Conservation (phyloP, 2,888 invertebrate species). For the Eupithecia centaureata region DNA sequence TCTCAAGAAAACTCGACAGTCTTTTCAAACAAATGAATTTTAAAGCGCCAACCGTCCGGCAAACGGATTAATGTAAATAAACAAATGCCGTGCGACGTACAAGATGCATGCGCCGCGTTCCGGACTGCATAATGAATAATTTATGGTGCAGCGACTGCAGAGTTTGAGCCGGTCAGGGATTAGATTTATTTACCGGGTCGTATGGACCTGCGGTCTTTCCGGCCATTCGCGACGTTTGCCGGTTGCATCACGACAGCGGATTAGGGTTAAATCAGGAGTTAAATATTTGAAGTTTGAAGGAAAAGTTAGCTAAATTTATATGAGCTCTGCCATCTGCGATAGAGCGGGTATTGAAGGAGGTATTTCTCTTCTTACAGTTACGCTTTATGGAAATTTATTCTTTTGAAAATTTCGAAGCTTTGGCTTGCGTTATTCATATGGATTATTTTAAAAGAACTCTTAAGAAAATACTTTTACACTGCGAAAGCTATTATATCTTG, state of each 20-base stretch:
- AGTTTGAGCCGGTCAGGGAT: conserved; percentile 44
- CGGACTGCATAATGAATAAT: conserved; percentile 55
- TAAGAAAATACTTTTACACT: background rate
- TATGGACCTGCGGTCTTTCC: conserved; percentile 28
- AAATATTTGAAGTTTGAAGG: conserved; percentile 30
- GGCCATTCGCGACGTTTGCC: conserved; percentile 22
- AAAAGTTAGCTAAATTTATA: conserved; percentile 30
- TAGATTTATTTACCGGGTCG: conserved; percentile 49
- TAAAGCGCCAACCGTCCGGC: conserved; percentile 37
- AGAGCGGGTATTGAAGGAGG: conserved; percentile 22
- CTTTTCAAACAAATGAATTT: conserved; percentile 39
- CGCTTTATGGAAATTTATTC: conserved; percentile 23
- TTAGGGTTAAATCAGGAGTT: conserved; percentile 30
- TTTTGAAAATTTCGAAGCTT: conserved; percentile 9
- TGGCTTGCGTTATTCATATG: background rate
- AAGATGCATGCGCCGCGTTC: conserved; percentile 53
- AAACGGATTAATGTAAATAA: conserved; percentile 48
- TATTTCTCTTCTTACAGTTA: conserved; percentile 17
- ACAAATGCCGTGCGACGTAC: conserved; percentile 52
- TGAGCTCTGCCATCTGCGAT: conserved; percentile 22
- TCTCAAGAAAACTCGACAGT: conserved; percentile 25
- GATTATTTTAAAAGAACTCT: background rate
- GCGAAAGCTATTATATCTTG: background rate
- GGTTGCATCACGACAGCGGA: conserved; percentile 21
- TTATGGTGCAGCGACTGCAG: conserved; percentile 53